Evolutionary conservation across 2,797 vertebrate species (phyloP), one percentile per base, ranked within the genome.

Genomic region (Lindbergichthys nudifrons): DNA sequence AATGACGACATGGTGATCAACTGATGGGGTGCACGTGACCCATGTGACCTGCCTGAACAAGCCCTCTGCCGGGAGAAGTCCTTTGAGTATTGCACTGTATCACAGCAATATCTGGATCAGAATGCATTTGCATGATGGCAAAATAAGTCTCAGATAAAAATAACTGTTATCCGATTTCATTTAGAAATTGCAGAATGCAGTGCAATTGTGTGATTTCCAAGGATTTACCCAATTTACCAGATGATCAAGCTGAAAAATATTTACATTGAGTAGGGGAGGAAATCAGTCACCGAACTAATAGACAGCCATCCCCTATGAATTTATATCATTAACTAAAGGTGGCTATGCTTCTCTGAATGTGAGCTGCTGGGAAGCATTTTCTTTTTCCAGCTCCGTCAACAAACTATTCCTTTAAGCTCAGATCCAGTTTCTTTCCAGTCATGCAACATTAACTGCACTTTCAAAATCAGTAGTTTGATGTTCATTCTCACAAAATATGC

Each of bases 391-490:
- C 85, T 87, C 88, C 75, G 84, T 87, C 83, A 77, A 91, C 89
- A 91, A 92, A 91, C 91, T 88, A 87, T 90, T 92, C 83, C 87
- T 92, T 93, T 87, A 91, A 90, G 85, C 84, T 92, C 79, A 83
- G 88, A 89, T 92, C 88, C 89, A 89, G 89, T 91, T 92, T 92
- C 87, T 90, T 92, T 92, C 89, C 88, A 93, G 89, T 93, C 93
- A 93, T 92, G 92, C 90, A 92, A 91, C 93, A 93, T 93, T 94
- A 93, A 92, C 87, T 80, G 76, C 82, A 90, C 92, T 92, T 92
- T 92, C 92, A 91, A 92, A 93, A 92, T 92, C 90, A 91, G 92
- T 92, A 92, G 90, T 86, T 91, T 89, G 85, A 92, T 92, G 87
- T 89, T 90, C 88, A 90, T 92, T 92, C 87, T 92, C 90, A 90